Conservation (phyloP, 2,797 vertebrate species). For the Paratrypauchen microcephalus region DNA sequence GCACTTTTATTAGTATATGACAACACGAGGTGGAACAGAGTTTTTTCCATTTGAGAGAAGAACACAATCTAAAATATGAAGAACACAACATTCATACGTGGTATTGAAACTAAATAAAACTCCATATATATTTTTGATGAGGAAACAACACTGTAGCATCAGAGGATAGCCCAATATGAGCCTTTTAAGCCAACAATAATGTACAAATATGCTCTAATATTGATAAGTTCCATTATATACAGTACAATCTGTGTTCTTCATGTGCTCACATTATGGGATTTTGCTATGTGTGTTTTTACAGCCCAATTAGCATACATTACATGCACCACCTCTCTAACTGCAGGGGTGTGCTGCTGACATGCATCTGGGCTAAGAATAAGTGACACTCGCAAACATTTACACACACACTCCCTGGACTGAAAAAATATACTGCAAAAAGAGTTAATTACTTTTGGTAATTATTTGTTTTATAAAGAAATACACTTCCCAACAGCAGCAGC, state of each 20-base stretch:
- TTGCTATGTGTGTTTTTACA: background rate
- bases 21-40: too few relatives aligned
- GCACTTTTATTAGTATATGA: too few relatives aligned
- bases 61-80: too few relatives aligned
- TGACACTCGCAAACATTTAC: background rate
- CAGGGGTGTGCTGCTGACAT: background rate
- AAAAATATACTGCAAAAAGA: background rate
- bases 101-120: too few relatives aligned
- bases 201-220: too few relatives aligned
- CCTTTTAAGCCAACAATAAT: background rate
- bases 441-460: background rate
- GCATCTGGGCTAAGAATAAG: background rate
- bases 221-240: background rate
- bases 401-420: background rate
- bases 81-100: too few relatives aligned
- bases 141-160: too few relatives aligned
- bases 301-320: constrained; percentile 9
- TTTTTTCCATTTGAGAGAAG: too few relatives aligned
- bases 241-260: background rate
- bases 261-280: background rate
- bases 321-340: background rate
- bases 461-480: background rate
- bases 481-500: constrained; percentile 18
- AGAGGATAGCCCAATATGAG: too few relatives aligned
- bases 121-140: too few relatives aligned